phyloP scores from a whole-genome alignment of 2,113 vertebrate species.

The Antechinus flavipes region DNA sequence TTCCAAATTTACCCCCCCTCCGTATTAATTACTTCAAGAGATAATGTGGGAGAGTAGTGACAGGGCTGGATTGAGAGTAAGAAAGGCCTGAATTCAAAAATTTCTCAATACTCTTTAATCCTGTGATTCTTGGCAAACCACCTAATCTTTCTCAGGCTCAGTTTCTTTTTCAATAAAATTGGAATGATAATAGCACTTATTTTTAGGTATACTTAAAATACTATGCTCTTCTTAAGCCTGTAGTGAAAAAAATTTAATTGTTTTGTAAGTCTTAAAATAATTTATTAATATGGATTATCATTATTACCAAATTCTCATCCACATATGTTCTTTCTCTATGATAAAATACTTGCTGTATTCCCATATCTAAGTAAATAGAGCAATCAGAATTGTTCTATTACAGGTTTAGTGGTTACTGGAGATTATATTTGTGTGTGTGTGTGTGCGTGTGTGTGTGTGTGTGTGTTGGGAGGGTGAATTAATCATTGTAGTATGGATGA shows the following conservation, averaged over 20 bases:
- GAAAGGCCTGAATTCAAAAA: background rate
- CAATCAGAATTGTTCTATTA: background rate
- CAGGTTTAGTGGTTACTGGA: background rate
- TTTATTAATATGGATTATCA: background rate
- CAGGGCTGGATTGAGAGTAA: background rate
- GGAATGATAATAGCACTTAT: background rate
- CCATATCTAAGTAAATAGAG: background rate
- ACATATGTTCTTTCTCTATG: background rate
- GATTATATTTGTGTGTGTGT: background rate
- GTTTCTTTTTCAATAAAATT: background rate
- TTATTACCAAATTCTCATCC: background rate
- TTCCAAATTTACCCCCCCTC: background rate
- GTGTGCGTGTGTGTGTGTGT: background rate
- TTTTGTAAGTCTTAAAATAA: background rate
- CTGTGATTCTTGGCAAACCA: background rate
- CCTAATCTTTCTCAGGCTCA: background rate
- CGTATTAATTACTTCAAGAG: background rate
- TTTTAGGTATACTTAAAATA: background rate
- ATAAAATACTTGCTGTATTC: background rate
- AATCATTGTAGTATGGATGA: background rate
- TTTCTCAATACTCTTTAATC: background rate
- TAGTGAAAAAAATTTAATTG: background rate
- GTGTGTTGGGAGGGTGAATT: background rate
- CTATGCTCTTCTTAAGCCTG: background rate
- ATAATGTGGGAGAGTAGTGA: background rate